These are phyloP conservation scores for Pseudorhombus dupliciocellatus DNA, from an alignment of 2,113 vertebrate genomes.

Conservation along the genomic window DNA sequence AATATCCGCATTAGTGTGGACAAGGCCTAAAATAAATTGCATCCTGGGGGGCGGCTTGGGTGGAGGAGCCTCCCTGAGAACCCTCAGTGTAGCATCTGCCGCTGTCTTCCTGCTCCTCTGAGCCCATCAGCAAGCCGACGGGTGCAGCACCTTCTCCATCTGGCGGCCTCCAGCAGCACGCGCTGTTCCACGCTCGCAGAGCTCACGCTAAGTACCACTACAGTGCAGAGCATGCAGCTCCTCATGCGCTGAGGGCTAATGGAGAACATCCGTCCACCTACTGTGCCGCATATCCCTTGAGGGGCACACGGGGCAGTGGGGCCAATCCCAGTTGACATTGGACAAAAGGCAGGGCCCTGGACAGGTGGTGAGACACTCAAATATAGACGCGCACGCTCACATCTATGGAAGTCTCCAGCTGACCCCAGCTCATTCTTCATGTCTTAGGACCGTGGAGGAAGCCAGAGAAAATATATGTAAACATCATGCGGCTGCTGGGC, in stretches of 20 bases:
- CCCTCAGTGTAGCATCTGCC: slow-evolving; percentile 56
- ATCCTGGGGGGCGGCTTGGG: slow-evolving; percentile 25
- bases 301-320: too few relatives aligned
- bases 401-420: too few relatives aligned
- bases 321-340: too few relatives aligned
- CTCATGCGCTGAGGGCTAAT: neutral
- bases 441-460: too few relatives aligned
- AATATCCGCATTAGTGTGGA: neutral
- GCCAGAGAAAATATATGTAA: too few relatives aligned
- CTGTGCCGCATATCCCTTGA: too few relatives aligned
- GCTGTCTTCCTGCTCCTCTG: slow-evolving; percentile 52
- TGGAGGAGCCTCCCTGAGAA: neutral
- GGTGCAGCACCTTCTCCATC: slow-evolving; percentile 60
- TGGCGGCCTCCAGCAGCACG: slow-evolving; percentile 57
- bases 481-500: too few relatives aligned
- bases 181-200: slow-evolving; percentile 1
- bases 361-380: too few relatives aligned
- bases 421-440: too few relatives aligned
- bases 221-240: neutral
- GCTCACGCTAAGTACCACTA: slow-evolving; percentile 19
- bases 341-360: too few relatives aligned
- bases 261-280: neutral
- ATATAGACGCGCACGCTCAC: too few relatives aligned
- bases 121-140: slow-evolving; percentile 64
- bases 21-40: slow-evolving; percentile 16